These are phyloP conservation scores for Ochotona princeps DNA, from an alignment of 2,113 vertebrate species.

Conservation along the genomic window DNA sequence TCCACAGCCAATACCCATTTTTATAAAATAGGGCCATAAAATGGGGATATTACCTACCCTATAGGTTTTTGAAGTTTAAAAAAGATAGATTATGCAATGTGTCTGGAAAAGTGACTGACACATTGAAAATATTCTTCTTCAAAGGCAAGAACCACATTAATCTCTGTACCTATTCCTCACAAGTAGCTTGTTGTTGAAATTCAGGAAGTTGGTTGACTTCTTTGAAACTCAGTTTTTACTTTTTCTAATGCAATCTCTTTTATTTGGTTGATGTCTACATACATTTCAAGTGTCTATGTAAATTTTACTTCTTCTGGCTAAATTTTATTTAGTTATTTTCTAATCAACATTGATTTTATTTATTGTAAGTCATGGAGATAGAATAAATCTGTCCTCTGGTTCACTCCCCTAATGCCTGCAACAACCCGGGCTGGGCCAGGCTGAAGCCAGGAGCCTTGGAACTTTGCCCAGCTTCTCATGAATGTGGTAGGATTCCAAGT, in stretches of 20 bases:
- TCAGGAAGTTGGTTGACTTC: background rate
- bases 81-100: background rate
- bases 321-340: no score
- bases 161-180: background rate
- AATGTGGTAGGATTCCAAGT: no score
- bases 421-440: no score
- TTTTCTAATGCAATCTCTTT: background rate
- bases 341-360: no score
- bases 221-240: background rate
- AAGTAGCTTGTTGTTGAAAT: background rate
- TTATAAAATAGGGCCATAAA: background rate
- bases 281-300: no score
- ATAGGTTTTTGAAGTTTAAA: background rate
- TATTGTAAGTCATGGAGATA: no score
- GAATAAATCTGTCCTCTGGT: no score
- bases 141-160: constrained; percentile 9
- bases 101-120: background rate
- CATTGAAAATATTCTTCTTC: background rate
- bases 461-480: no score
- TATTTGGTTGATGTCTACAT: no score
- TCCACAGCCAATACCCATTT: background rate
- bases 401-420: no score
- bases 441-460: no score
- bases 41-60: background rate
- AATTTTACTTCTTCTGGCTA: no score